Conservation (phyloP, 2,888 invertebrate genomes). For the Apocheima hispidaria region DNA sequence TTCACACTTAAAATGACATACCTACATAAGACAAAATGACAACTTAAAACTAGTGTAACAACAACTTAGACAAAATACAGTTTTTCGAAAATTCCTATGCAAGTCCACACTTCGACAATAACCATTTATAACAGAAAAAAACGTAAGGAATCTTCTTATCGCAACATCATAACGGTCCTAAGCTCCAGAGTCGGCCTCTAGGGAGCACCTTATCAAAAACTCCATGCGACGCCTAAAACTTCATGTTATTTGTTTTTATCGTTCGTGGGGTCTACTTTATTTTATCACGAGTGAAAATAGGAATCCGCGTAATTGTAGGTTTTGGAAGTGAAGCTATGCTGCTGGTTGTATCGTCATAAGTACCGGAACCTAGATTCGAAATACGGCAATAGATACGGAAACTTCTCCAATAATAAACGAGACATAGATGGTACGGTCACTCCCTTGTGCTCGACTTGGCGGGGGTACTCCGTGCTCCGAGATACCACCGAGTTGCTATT, state of each 20-base stretch:
- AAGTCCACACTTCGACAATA: conserved; percentile 21
- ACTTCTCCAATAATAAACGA: too few relatives aligned
- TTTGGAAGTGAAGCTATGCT: not conserved
- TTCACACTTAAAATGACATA: too few relatives aligned
- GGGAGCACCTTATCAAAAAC: conserved; percentile 59
- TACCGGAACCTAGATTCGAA: not conserved
- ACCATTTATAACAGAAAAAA: conserved; percentile 29
- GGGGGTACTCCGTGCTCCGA: too few relatives aligned
- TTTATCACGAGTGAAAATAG: conserved; percentile 23
- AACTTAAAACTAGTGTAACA: too few relatives aligned
- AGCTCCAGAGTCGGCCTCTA: conserved; percentile 48
- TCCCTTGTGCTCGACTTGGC: too few relatives aligned
- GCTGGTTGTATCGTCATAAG: not conserved
- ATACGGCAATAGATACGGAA: too few relatives aligned
- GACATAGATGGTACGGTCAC: too few relatives aligned
- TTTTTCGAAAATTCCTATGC: not conserved
- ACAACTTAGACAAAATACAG: not conserved
- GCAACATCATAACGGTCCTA: conserved; percentile 55
- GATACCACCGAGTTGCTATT: too few relatives aligned
- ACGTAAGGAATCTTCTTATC: conserved; percentile 47
- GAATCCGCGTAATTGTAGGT: conserved; percentile 19
- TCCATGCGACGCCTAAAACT: conserved; percentile 44
- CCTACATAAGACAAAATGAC: too few relatives aligned
- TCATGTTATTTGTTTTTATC: conserved; percentile 56
- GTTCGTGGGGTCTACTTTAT: conserved; percentile 41